Base-by-base conservation (phyloP, 1,140 invertebrate genomes). In the Lordiphosa stackelbergi region DNA sequence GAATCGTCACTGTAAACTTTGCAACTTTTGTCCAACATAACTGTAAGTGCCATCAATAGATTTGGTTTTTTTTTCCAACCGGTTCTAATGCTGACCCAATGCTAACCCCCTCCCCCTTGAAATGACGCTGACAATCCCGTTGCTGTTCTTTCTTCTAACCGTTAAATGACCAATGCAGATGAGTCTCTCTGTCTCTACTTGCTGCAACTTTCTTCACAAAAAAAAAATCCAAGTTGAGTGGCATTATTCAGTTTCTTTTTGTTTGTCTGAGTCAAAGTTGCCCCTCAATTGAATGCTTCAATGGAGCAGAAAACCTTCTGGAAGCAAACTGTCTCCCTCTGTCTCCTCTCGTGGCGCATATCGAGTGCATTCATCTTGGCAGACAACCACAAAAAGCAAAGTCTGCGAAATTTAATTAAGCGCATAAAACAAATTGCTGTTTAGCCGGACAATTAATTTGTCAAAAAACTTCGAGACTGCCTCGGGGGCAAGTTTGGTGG, bases 401-500 rank as follows among this genome's bases (percentile, higher is more conserved):
- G 48, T 36, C 46, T 47, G 47, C 47, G 59, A 56, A 42, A 61
- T 41, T 73, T 78, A 79, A 73, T 78, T 56, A 53, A 11, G 52
- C 47, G 13, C 48, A 53, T 35, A 53, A 38, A 13, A 22, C 65
- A 71, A 71, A 68, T 64, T 71, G 63, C 59, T 66, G 58, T 73
- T 79, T 79, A 83, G 75, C 56, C 46, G 54, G 48, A 75, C 75
- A 79, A 79, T 79, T 79, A 79, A 79, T 81, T 71, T 74, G 73
- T 79, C 70, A 73, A 74, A 78, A 78, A 78, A 78, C 60, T 31
- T 42, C 19, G 42, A 46, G 48, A 53, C 47, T 54, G 38, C 37
- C 19, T 38, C 28, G 24, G 57, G 34, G 35, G 34, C 37, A 10
- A 45, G 35, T 37, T 53, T 51, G 42, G 53, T 52, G 53, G 74